These are phyloP conservation scores for Machaerirhynchus nigripectus DNA, from an alignment of 2,113 vertebrate species.

Conservation along the genomic window DNA sequence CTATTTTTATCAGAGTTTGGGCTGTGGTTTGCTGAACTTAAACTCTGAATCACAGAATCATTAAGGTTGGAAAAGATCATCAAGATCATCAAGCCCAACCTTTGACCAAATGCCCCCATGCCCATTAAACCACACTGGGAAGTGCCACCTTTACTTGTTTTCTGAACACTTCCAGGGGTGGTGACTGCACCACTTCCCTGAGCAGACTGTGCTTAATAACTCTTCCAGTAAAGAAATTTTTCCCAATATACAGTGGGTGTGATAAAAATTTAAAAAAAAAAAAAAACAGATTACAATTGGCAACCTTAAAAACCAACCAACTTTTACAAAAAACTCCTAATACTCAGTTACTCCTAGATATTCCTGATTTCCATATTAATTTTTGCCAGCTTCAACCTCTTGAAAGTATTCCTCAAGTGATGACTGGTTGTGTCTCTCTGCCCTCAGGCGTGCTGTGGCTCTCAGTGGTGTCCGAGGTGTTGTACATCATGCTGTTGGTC, in stretches of 20 bases:
- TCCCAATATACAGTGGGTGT: no score
- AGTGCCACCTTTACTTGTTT: not conserved
- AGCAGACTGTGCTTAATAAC: not conserved
- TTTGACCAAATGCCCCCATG: not conserved
- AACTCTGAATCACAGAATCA: not conserved
- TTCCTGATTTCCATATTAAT: not conserved
- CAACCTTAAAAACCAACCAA: not conserved
- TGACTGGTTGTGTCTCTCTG: not conserved
- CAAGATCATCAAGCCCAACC: not conserved
- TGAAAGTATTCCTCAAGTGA: not conserved
- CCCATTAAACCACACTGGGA: not conserved
- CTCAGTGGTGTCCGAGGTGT: conserved; percentile 92
- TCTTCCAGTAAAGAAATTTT: not conserved
- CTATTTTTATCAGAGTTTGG: not conserved
- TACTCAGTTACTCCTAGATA: not conserved
- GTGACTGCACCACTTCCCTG: not conserved
- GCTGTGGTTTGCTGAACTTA: not conserved
- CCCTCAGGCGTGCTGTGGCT: conserved; percentile 92
- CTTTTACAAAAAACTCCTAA: not conserved
- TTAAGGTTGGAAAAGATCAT: not conserved
- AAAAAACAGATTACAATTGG: not conserved
- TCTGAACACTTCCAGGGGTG: not conserved
- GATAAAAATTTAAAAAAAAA: not conserved
- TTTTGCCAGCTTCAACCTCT: not conserved
- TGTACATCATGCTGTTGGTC: conserved; percentile 94